Percentiles rank a stretch among this genome's conserved stretches.
Evolutionary conservation across 2,113 vertebrate species (phyloP).

Genomic region (Terrapene triunguis): DNA sequence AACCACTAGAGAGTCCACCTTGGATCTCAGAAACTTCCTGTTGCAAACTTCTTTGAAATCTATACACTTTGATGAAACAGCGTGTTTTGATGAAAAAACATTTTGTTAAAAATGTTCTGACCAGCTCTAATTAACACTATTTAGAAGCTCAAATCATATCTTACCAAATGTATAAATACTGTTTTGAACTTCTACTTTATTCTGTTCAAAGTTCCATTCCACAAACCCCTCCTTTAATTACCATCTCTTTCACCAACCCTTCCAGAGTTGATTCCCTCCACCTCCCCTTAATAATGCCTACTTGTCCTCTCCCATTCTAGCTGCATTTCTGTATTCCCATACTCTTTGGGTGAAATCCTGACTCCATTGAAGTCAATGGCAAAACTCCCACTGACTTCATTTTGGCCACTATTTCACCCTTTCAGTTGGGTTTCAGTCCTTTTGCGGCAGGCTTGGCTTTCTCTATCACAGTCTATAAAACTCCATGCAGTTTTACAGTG

Average conservation of each 20-base stretch:
- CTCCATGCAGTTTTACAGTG: no score
- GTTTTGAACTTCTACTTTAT: background rate
- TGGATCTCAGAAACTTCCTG: background rate
- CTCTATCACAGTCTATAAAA: no score
- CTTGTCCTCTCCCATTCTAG: background rate
- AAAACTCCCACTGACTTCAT: background rate
- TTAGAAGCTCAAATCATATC: background rate
- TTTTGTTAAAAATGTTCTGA: background rate
- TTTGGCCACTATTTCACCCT: background rate
- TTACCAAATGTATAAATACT: background rate
- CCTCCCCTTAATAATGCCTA: background rate
- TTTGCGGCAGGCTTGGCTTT: background rate
- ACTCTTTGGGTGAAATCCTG: background rate
- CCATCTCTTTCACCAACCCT: background rate
- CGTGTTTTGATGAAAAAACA: background rate
- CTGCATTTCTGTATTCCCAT: background rate
- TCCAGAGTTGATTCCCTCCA: background rate
- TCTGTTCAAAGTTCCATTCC: background rate
- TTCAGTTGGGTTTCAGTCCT: background rate
- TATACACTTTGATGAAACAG: background rate
- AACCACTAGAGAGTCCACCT: background rate
- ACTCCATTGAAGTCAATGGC: conserved; percentile 7
- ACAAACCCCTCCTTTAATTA: background rate
- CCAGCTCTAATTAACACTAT: background rate
- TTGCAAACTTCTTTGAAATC: background rate